Base-by-base conservation (phyloP, 1,140 invertebrate species). In the Pseudomyrmex flavicornis region DNA sequence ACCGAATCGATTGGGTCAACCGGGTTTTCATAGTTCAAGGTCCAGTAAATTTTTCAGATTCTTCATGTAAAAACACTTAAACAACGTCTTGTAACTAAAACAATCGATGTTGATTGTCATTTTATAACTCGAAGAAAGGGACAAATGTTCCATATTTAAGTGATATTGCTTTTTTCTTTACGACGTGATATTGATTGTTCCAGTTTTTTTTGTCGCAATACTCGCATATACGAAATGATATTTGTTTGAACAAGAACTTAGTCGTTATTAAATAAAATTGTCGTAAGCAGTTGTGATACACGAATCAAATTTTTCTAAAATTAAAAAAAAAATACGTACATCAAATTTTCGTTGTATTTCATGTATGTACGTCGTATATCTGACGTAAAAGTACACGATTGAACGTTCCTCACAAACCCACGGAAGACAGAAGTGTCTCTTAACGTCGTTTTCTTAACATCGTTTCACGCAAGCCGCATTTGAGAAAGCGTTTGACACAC, bases 401-500 rank as follows among this genome's bases (percentile, higher is more conserved):
- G 26, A 5, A 70, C 12, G 35, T 70, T 70, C 20, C 15, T 4
- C 9, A 35, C 5, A 7, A 10, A 63, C 17, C 50, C 59, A 52
- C 44, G 12, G 2, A 26, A 2, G 7, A 70, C 7, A 26, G 4
- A 58, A 70, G 17, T 48, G 76, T 58, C 52, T 58, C 54, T 69
- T 44, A 35, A 48, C n/a, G n/a, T n/a, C n/a, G n/a, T n/a, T n/a
- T n/a, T n/a, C n/a, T n/a, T n/a, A n/a, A n/a, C n/a, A n/a, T 50
- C 20, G 61, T 26, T 66, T 8, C 15, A 22, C 15, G 20, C 66
- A 69, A 13, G 52, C 17, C 26, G 52, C 52, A 44, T 48, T 70
- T 79, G 76, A 79, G 76, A 79, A 79, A 79, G 20, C 76, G 52
- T 79, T 70, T 79, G 20, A 70, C 76, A 70, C 76, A 58, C 54